phyloP scores from a whole-genome alignment of 2,113 vertebrate genomes.

The Bombycilla garrulus region DNA sequence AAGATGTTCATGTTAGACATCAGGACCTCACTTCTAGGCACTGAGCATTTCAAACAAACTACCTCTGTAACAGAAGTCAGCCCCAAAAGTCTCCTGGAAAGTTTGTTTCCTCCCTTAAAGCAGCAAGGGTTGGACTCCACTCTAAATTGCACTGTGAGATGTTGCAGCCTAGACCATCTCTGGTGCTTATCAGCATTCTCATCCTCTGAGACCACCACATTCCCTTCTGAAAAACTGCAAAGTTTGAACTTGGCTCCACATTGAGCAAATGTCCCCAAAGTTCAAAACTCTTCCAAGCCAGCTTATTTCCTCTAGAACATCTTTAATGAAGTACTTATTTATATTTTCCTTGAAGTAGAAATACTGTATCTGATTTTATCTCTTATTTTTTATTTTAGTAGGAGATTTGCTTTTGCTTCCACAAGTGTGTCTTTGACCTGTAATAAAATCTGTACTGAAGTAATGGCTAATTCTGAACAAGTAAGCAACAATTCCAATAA shows the following conservation, averaged over 20 bases:
- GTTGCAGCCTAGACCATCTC: neutral
- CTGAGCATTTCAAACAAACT: neutral
- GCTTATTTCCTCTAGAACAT: constrained; percentile 10
- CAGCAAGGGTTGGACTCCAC: neutral
- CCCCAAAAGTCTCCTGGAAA: neutral
- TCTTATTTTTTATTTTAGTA: constrained; percentile 17
- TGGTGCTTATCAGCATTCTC: neutral
- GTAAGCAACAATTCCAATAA: neutral
- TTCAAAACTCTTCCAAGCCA: neutral
- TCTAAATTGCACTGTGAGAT: neutral
- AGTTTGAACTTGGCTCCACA: neutral
- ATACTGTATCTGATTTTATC: neutral
- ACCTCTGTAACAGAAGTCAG: neutral
- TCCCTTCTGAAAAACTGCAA: neutral
- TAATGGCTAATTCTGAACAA: constrained; percentile 5
- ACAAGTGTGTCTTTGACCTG: neutral
- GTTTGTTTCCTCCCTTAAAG: neutral
- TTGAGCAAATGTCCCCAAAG: neutral
- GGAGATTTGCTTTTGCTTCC: neutral
- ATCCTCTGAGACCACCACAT: neutral
- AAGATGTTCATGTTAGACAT: neutral
- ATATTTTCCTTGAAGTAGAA: neutral
- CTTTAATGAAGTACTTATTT: constrained; percentile 6
- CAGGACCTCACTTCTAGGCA: neutral
- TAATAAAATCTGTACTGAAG: constrained; percentile 32